Percentiles rank a stretch among this genome's conserved stretches.
These are phyloP conservation scores for Cherax destructor DNA, from an alignment of 1,140 invertebrate species.

Conservation along the genomic window DNA sequence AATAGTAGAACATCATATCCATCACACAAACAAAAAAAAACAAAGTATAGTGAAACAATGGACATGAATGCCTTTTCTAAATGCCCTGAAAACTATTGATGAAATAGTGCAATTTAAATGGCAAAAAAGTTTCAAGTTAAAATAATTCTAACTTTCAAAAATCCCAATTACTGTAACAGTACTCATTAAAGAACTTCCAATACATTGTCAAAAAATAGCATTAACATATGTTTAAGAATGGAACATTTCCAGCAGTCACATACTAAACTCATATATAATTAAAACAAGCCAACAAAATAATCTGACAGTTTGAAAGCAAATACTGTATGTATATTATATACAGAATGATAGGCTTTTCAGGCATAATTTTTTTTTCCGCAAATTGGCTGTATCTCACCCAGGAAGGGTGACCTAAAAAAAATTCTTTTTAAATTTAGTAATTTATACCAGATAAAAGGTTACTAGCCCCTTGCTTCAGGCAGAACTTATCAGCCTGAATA, in stretches of 20 bases:
- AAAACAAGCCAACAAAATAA: no score
- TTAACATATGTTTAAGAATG: neutral
- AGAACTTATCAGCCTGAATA: no score
- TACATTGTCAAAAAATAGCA: neutral
- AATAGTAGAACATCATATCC: slow-evolving; percentile 11
- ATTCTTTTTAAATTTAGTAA: no score
- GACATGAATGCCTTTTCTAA: neutral
- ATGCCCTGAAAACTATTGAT: neutral
- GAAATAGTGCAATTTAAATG: neutral
- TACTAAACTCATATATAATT: no score
- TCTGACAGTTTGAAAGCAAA: no score
- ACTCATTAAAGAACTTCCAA: neutral
- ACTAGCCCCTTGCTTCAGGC: no score
- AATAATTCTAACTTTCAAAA: neutral
- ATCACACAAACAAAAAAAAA: slow-evolving; percentile 8
- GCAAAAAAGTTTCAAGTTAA: neutral
- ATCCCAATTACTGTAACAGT: neutral
- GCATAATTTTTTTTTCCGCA: no score
- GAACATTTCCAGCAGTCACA: neutral
- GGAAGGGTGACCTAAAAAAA: no score
- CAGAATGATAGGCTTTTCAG: no score
- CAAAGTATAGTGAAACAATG: slow-evolving; percentile 5
- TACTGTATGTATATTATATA: no score
- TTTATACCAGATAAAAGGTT: no score
- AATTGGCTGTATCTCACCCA: no score